Evolutionary conservation across 2,888 invertebrate genomes (phyloP).

Genomic region (Bombylius major): DNA sequence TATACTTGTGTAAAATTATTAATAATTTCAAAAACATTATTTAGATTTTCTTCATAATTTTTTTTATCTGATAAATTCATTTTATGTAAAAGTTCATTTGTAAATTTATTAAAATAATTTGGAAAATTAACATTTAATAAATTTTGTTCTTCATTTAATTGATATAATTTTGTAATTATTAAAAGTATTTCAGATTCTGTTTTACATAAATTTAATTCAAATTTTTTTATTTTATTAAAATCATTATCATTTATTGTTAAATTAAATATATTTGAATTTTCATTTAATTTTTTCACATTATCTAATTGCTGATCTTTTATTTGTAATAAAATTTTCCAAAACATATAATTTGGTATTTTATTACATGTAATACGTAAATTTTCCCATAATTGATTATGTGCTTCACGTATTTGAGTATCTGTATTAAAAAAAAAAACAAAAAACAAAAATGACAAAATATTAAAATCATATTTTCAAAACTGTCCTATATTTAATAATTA

Average conservation of each 20-base stretch:
- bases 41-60: too few relatives aligned
- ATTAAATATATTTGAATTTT: slow-evolving; percentile 8
- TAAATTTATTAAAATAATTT: too few relatives aligned
- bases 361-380: slow-evolving; percentile 26
- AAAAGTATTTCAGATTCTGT: slow-evolving; percentile 25
- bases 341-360: slow-evolving; percentile 26
- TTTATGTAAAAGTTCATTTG: too few relatives aligned
- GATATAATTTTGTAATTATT: slow-evolving; percentile 23
- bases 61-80: too few relatives aligned
- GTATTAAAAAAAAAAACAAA: neutral
- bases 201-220: slow-evolving; percentile 26
- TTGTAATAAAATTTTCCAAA: slow-evolving; percentile 28
- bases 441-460: neutral
- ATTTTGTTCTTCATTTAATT: too few relatives aligned
- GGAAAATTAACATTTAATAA: too few relatives aligned
- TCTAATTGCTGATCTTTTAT: slow-evolving; percentile 30
- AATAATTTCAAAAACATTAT: too few relatives aligned
- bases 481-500: neutral
- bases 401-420: slow-evolving; percentile 16
- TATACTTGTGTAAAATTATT: too few relatives aligned
- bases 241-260: neutral
- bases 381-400: slow-evolving; percentile 26
- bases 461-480: too few relatives aligned
- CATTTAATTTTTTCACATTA: slow-evolving; percentile 25
- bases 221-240: slow-evolving; percentile 20